Base-by-base conservation (phyloP, 2,797 vertebrate species). In the Lacerta agilis region DNA sequence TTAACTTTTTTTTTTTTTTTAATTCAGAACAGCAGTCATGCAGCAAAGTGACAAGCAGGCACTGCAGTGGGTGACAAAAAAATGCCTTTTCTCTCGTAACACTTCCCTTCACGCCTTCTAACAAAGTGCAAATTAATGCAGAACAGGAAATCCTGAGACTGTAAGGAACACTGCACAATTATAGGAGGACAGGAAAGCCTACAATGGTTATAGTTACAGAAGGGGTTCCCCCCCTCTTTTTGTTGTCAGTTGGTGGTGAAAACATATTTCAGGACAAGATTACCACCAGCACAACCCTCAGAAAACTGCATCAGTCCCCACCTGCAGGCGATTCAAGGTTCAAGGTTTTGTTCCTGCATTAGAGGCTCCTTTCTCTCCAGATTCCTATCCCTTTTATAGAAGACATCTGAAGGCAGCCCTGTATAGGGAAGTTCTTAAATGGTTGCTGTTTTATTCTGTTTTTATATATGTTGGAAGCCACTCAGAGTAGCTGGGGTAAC, bases 91-190 rank as follows among this genome's bases (percentile, higher is more conserved):
- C 86, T 91, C 88, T 93, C 90, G 91, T 94, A 94, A 94, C 94
- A 94, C 93, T 93, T 95, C 94, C 88, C 93, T 91, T 94, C 91
- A 92, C 91, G 93, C 93, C 90, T 93, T 93, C 87, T 91, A 88
- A 91, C 77, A 87, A 92, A 94, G 94, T 94, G 94, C 91, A 94
- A 94, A 96, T 94, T 95, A 93, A 95, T 94, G 92, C 93, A 94
- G 90, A 94, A 90, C 89, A 88, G 87, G 90, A 94, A 92, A 89
- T 88, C 83, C 45, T 88, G 86, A 77, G 91, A 92, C 89, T 92
- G 77, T 90, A 88, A 93, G 87, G 89, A 75, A 89, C 82, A 82
- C 33, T 61, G 15, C 58, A 20, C 18, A 61, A 23, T 23, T 91
- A 89, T 85, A 55, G 27, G 33, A 71, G 49, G 18, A 36, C 27